Conservation (phyloP, 2,797 vertebrate genomes). For the Nasua narica region DNA sequence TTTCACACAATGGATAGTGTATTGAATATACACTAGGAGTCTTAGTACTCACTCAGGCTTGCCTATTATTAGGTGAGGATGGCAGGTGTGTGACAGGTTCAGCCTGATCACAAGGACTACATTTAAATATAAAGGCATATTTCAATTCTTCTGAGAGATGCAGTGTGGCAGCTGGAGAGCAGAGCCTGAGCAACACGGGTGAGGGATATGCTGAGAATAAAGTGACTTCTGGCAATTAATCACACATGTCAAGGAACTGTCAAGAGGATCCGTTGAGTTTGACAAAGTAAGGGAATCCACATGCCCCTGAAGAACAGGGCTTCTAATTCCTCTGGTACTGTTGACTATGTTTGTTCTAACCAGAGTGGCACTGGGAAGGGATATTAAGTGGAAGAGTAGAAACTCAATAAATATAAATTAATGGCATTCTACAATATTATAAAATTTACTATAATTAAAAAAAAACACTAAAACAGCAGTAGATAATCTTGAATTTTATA, state of each 20-base stretch:
- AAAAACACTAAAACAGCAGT: neutral
- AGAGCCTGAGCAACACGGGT: neutral
- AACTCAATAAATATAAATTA: neutral
- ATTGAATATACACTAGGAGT: neutral
- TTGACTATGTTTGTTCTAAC: neutral
- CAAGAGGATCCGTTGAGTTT: neutral
- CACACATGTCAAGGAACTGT: slow-evolving; percentile 52
- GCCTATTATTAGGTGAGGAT: slow-evolving; percentile 56
- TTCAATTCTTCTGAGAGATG: slow-evolving; percentile 64
- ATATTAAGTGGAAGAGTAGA: neutral
- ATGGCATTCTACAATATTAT: neutral
- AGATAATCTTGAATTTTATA: neutral
- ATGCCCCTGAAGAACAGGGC: neutral
- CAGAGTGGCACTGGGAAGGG: neutral
- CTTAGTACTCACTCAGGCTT: slow-evolving; percentile 26
- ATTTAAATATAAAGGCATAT: slow-evolving; percentile 72
- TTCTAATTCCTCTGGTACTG: neutral
- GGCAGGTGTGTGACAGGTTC: slow-evolving; percentile 65
- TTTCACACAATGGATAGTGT: neutral
- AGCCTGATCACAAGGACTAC: slow-evolving; percentile 62
- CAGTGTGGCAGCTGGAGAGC: slow-evolving; percentile 56
- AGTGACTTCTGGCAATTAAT: slow-evolving; percentile 67
- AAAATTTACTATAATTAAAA: neutral
- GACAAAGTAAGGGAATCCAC: slow-evolving; percentile 27
- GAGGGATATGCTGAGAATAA: slow-evolving; percentile 43